Conservation (phyloP, 37 sponge, comb jelly and placozoan species). For the Tethya wilhelma region DNA sequence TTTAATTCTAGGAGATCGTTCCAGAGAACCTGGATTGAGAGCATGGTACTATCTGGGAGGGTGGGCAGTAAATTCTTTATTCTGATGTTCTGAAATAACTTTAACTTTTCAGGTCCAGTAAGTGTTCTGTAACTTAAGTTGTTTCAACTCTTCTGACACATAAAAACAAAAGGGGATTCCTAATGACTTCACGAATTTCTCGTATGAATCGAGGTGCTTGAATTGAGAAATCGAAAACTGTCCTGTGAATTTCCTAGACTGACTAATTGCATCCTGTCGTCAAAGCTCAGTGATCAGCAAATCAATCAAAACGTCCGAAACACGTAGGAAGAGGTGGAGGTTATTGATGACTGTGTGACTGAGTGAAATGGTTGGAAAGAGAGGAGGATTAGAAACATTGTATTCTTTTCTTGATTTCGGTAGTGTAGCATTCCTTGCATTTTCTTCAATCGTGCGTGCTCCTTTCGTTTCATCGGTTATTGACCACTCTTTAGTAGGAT, state of each 20-base stretch:
- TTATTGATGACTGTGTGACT: constrained; percentile 31
- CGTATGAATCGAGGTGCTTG: background rate
- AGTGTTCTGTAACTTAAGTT: background rate
- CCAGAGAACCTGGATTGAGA: background rate
- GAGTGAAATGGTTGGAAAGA: constrained; percentile 36
- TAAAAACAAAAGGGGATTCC: background rate
- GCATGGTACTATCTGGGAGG: background rate
- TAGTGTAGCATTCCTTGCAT: background rate
- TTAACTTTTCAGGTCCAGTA: constrained; percentile 1
- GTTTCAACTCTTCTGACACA: background rate
- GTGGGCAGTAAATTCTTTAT: background rate
- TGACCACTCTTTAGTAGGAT: constrained; percentile 21
- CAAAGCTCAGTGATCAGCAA: constrained; percentile 13
- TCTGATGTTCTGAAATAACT: background rate
- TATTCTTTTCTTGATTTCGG: background rate
- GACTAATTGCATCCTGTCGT: constrained; percentile 11
- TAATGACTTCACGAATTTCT: background rate
- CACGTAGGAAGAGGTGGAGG: constrained; percentile 40
- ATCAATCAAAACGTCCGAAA: constrained; percentile 37
- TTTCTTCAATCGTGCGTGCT: constrained; percentile 46
- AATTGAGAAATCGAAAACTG: background rate
- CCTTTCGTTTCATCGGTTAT: constrained; percentile 14
- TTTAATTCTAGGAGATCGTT: background rate
- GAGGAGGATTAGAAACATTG: background rate
- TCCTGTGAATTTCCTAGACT: background rate